These are phyloP conservation scores for Monarcha castaneiventris DNA, from an alignment of 2,113 vertebrate genomes.

Conservation along the genomic window DNA sequence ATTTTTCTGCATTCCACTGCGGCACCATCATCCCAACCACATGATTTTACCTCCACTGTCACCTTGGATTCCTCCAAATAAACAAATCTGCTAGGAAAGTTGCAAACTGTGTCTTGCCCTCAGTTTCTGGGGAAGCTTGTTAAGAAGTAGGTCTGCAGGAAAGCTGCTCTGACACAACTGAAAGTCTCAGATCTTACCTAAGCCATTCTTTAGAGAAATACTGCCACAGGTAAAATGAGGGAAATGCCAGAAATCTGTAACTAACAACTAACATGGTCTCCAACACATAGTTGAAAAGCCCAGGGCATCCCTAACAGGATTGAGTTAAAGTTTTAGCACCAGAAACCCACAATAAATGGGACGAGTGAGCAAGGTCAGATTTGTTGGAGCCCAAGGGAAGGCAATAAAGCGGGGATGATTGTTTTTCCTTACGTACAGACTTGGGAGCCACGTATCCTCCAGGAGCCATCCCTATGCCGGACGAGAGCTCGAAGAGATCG, in stretches of 20 bases:
- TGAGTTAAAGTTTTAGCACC: neutral
- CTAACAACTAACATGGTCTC: neutral
- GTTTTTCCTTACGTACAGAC: constrained; percentile 80
- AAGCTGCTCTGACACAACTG: neutral
- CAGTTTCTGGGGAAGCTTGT: neutral
- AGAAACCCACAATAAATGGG: neutral
- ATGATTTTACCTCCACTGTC: neutral
- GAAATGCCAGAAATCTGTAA: neutral
- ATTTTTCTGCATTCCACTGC: neutral
- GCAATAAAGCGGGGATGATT: neutral
- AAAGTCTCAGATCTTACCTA: neutral
- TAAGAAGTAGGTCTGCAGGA: neutral
- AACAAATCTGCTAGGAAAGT: neutral
- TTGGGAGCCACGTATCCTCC: constrained; percentile 88
- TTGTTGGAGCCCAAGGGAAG: neutral
- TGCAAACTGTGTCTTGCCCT: neutral
- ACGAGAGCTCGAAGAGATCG: constrained; percentile 94
- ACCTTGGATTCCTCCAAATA: neutral
- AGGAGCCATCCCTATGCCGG: constrained; percentile 91
- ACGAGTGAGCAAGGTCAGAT: neutral
- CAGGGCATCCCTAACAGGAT: neutral
- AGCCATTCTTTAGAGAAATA: neutral
- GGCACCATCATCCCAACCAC: neutral
- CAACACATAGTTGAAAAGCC: neutral
- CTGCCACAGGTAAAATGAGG: neutral